Evolutionary conservation across 2,797 vertebrate genomes (phyloP).

Genomic region (Chaenodraco wilsoni): DNA sequence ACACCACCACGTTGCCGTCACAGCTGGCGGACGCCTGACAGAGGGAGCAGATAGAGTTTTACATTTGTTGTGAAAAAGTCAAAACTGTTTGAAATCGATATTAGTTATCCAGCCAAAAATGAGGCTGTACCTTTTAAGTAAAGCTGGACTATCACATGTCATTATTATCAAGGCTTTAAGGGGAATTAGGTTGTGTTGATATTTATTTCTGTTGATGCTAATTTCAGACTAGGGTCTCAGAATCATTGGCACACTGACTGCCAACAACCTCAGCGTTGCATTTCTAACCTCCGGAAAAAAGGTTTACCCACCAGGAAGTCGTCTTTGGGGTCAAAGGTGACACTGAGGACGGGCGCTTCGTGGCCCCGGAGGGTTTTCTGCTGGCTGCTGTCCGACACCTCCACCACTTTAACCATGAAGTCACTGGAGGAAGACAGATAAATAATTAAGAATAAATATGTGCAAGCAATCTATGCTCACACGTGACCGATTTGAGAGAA

Average conservation of each 20-base stretch:
- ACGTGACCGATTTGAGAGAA: not conserved
- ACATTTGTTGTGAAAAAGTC: not conserved
- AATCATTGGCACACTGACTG: not conserved
- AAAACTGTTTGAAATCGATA: not conserved
- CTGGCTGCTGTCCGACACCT: constrained; percentile 91
- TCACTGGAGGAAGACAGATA: constrained; percentile 83
- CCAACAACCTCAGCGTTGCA: not conserved
- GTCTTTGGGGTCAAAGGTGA: constrained; percentile 92
- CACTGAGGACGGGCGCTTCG: constrained; percentile 92
- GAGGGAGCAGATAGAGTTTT: not conserved
- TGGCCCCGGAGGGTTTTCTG: constrained; percentile 96
- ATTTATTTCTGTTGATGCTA: not conserved
- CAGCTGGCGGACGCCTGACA: constrained; percentile 93
- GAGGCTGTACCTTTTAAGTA: no score
- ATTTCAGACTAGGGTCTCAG: not conserved
- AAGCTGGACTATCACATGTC: no score
- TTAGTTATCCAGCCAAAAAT: not conserved
- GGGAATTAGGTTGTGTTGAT: no score
- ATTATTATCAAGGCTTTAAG: no score
- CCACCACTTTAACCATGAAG: constrained; percentile 95
- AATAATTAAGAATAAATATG: not conserved
- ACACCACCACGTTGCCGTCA: constrained; percentile 93
- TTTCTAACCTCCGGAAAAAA: not conserved
- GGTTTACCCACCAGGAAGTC: constrained; percentile 87
- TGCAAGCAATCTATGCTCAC: not conserved